Base-by-base conservation (phyloP, 1,140 invertebrate species). In the Cydia pomonella region DNA sequence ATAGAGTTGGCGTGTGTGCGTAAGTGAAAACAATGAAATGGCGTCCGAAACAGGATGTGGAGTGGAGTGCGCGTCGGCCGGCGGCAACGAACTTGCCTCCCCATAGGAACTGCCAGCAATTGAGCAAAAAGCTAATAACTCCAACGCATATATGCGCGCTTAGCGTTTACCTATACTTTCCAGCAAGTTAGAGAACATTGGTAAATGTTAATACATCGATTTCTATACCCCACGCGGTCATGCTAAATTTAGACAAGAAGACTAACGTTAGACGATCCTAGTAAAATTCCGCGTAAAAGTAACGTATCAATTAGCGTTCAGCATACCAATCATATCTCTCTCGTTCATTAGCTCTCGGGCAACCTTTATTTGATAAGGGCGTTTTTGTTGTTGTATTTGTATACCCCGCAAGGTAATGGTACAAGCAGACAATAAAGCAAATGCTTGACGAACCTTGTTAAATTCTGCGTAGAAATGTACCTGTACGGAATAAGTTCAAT, bases 21-120 rank as follows among this genome's bases (percentile, higher is more conserved):
- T 77, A 73, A 75, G 75, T 79, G 82, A 79, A 77, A 82, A 85
- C 84, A 87, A 87, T 85, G 78, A 82, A 85, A 84, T 76, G 79
- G 80, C 79, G 76, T 81, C 84, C 75, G 76, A 75, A 83, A 86
- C 85, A 87, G 86, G 87, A 89, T 86, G 80, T 82, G 79, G 81
- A 77, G 78, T 78, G 82, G 86, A 83, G 84, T 86, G 82, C 72
- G 21, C 86, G 85, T 85, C 87, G 83, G 83, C 27, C 80, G 76
- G 73, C 79, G 79, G 79, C 82, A 85, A 87, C 84, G 81, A 87
- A 86, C 84, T 84, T 77, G 12, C 73, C 72, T 76, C 79, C 81
- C 86, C 81, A 81, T 83, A 84, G 84, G 86, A 85, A 85, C 83
- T 78, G 76, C 44, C 27, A 33, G 64, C 33, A 69, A 69, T 69